These are phyloP conservation scores for Ceyx cyanopectus DNA, from an alignment of 2,113 vertebrate genomes.

Conservation along the genomic window DNA sequence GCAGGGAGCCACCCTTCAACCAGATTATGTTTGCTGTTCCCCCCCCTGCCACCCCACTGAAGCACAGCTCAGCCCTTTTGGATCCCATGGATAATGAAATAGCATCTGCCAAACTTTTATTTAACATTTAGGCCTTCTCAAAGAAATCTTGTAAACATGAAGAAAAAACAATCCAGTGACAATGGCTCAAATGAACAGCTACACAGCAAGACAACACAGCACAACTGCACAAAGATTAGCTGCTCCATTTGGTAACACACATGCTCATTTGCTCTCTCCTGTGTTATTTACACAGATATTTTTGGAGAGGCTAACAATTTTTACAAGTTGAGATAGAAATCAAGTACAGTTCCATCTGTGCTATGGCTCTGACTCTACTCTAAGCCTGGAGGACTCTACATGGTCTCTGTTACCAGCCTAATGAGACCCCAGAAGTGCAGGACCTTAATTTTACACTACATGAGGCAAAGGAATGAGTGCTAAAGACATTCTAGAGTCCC, in stretches of 20 bases:
- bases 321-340: not conserved
- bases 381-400: not conserved
- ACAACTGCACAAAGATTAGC: not conserved
- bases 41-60: not conserved
- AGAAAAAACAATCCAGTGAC: not conserved
- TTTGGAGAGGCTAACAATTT: not conserved
- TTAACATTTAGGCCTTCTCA: not conserved
- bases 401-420: not conserved
- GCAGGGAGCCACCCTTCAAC: not conserved
- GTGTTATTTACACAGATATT: not conserved
- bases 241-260: not conserved
- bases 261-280: not conserved
- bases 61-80: not conserved
- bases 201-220: not conserved
- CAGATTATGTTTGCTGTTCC: not conserved
- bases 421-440: not conserved
- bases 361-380: not conserved
- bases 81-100: not conserved
- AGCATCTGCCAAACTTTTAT: conserved; percentile 8
- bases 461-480: not conserved
- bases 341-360: not conserved
- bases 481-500: not conserved
- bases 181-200: fast-evolving
- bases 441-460: not conserved
- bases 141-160: conserved; percentile 1